Percentiles rank a stretch among this genome's conserved stretches.
These are phyloP conservation scores for Maniola hyperantus DNA, from an alignment of 2,888 invertebrate genomes.

Conservation along the genomic window DNA sequence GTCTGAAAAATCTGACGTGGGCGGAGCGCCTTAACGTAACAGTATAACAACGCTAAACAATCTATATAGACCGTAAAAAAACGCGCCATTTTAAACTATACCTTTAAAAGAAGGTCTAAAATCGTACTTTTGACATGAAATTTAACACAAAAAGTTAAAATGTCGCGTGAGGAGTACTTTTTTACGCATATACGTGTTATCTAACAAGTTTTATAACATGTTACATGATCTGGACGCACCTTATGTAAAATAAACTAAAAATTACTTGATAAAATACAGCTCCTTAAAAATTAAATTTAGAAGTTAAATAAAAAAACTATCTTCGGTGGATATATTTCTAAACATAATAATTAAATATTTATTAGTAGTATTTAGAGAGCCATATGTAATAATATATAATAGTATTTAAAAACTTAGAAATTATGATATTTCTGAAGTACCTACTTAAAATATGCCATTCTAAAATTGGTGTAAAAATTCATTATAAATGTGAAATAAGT, in stretches of 20 bases:
- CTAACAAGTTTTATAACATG: not conserved
- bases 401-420: not conserved
- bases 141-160: too few relatives aligned
- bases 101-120: too few relatives aligned
- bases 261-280: not conserved
- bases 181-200: not conserved
- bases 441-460: not conserved
- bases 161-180: too few relatives aligned
- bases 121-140: too few relatives aligned
- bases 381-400: not conserved
- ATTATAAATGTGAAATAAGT: not conserved
- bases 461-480: not conserved
- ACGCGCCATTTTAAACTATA: too few relatives aligned
- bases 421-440: slow-evolving; percentile 1
- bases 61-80: too few relatives aligned
- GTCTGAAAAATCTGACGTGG: too few relatives aligned
- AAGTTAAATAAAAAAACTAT: slow-evolving; percentile 4
- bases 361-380: not conserved
- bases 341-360: not conserved
- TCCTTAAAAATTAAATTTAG: not conserved
- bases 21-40: too few relatives aligned
- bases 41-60: too few relatives aligned
- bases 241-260: not conserved
- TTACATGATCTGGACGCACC: not conserved
- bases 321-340: slow-evolving; percentile 10